Conservation (phyloP, 2,113 vertebrate species). For the Elanus axillaris region DNA sequence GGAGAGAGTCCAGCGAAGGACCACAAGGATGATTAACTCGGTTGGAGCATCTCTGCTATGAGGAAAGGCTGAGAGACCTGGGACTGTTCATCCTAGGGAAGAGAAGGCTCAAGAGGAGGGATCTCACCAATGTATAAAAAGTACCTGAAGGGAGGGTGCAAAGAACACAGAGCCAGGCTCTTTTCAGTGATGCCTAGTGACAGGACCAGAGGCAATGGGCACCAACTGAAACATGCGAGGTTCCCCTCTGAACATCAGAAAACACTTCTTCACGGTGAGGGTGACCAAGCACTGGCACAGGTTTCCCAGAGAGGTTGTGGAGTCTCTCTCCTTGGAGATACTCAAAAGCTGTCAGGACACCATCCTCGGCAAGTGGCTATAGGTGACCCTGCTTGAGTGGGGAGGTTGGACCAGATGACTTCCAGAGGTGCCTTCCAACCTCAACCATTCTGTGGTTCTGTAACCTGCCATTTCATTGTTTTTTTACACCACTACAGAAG, state of each 20-base stretch:
- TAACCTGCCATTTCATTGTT: not conserved
- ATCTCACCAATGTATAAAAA: not conserved
- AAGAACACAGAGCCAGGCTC: not conserved
- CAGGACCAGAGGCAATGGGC: not conserved
- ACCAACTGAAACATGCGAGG: not conserved
- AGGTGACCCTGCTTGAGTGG: not conserved
- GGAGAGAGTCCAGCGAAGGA: not conserved
- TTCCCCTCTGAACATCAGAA: not conserved
- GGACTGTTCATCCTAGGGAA: not conserved
- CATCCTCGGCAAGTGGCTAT: not conserved
- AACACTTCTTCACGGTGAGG: not conserved
- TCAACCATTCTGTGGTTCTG: not conserved
- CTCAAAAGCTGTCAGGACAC: not conserved
- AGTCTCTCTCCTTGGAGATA: not conserved
- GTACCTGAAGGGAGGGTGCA: not conserved
- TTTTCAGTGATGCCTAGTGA: not conserved
- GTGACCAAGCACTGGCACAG: not conserved
- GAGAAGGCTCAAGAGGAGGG: not conserved
- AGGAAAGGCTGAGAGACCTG: not conserved
- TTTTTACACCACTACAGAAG: not conserved
- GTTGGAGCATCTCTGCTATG: not conserved
- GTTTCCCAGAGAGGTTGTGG: not conserved
- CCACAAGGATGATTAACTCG: not conserved
- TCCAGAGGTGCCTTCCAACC: not conserved
- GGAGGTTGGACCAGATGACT: not conserved